Conservation (phyloP, 2,113 vertebrate species). For the Oncorhynchus kisutch region DNA sequence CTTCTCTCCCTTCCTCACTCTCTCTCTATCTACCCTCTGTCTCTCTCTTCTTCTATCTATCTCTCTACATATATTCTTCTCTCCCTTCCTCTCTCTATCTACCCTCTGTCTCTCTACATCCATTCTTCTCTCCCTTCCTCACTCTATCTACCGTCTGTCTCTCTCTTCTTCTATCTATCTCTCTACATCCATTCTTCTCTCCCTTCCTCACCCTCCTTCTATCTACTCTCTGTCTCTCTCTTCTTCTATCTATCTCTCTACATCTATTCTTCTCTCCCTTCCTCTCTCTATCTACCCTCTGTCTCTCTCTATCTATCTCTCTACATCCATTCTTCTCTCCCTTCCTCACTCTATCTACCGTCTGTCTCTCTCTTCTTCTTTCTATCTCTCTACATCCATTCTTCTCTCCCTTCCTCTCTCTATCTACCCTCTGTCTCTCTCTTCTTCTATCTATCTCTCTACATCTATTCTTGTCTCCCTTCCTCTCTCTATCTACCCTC, state of each 20-base stretch:
- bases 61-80: not conserved
- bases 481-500: not conserved
- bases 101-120: not conserved
- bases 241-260: not conserved
- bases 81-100: slow-evolving; percentile 12
- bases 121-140: slow-evolving; percentile 14
- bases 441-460: not conserved
- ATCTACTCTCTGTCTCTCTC: not conserved
- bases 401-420: slow-evolving; percentile 11
- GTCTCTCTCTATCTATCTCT: too few relatives aligned
- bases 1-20: slow-evolving; percentile 12
- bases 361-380: not conserved
- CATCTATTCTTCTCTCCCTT: slow-evolving; percentile 11
- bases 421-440: not conserved
- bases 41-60: too few relatives aligned
- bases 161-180: too few relatives aligned
- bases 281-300: not conserved
- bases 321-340: slow-evolving; percentile 22
- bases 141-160: not conserved
- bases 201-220: not conserved
- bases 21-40: not conserved
- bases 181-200: slow-evolving; percentile 10
- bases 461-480: slow-evolving; percentile 9
- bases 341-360: not conserved
- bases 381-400: not conserved